Evolutionary conservation across 1,140 invertebrate species (phyloP).

Genomic region (Hesperophylax magnus): DNA sequence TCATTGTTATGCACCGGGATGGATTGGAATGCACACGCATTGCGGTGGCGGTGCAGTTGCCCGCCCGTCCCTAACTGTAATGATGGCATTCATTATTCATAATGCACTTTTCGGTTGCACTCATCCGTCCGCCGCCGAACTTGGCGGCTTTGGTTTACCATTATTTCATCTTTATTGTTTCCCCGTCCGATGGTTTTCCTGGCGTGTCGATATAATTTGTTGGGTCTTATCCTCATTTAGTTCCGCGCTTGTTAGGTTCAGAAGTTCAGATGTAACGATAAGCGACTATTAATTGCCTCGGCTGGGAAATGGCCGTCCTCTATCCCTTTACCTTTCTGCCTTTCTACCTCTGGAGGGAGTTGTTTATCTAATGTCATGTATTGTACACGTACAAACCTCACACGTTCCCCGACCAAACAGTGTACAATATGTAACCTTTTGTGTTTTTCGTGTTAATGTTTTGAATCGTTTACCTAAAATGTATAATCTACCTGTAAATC

Average conservation of each 20-base stretch:
- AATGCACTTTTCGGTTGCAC: too few relatives aligned
- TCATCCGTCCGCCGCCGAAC: background rate
- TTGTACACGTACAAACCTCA: conserved; percentile 5
- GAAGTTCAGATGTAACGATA: conserved; percentile 12
- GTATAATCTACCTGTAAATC: too few relatives aligned
- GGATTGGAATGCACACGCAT: too few relatives aligned
- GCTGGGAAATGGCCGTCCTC: conserved; percentile 18
- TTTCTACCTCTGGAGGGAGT: conserved; percentile 7
- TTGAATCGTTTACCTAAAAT: too few relatives aligned
- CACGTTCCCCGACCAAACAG: background rate
- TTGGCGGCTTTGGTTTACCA: background rate
- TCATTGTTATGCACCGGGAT: too few relatives aligned
- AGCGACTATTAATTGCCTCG: conserved; percentile 30
- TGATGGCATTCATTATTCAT: too few relatives aligned
- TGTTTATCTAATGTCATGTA: conserved; percentile 21
- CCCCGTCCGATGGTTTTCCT: conserved; percentile 17
- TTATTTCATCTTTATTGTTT: conserved; percentile 12
- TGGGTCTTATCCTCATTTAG: background rate
- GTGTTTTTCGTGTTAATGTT: too few relatives aligned
- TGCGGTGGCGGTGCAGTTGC: too few relatives aligned
- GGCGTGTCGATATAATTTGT: conserved; percentile 27
- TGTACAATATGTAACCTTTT: too few relatives aligned
- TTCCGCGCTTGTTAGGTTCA: conserved; percentile 15
- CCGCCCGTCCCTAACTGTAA: too few relatives aligned
- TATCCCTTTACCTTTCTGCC: background rate